These are phyloP conservation scores for Triplophysa dalaica DNA, from an alignment of 2,113 vertebrate species.

Conservation along the genomic window DNA sequence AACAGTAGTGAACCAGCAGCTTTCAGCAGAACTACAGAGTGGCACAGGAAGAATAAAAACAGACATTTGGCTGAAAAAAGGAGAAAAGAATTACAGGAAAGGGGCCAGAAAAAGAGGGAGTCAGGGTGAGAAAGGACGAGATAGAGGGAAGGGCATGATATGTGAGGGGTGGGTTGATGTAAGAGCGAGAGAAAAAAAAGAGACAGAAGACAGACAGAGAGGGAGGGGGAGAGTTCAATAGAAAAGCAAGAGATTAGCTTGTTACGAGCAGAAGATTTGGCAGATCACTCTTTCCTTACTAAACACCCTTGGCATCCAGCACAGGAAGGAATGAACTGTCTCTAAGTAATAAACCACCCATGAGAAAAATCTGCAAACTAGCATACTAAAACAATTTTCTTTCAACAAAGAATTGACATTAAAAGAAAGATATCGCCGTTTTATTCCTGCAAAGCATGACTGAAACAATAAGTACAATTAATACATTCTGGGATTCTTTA, in stretches of 20 bases:
- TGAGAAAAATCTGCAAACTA: not conserved
- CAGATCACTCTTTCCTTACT: slow-evolving; percentile 11
- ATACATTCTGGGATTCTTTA: too few relatives aligned
- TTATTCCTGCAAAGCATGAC: too few relatives aligned
- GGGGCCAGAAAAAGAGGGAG: slow-evolving; percentile 25
- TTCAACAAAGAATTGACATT: not conserved
- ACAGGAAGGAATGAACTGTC: not conserved
- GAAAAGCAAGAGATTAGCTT: slow-evolving; percentile 44
- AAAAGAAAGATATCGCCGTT: not conserved
- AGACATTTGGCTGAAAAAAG: slow-evolving; percentile 5
- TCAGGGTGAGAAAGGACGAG: slow-evolving; percentile 34
- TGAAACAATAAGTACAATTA: too few relatives aligned
- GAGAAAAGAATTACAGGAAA: slow-evolving; percentile 19
- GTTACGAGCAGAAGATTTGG: slow-evolving; percentile 9
- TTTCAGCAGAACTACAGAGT: not conserved
- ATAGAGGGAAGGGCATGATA: slow-evolving; percentile 13
- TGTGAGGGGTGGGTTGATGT: too few relatives aligned
- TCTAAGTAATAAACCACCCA: not conserved
- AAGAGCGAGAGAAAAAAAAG: not conserved
- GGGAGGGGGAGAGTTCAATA: not conserved
- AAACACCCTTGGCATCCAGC: slow-evolving; percentile 14
- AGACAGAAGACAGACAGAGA: slow-evolving; percentile 17
- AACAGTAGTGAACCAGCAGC: not conserved
- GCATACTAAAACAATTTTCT: not conserved
- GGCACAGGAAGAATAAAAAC: not conserved